Base-by-base conservation (phyloP, 2,888 invertebrate species). In the Andrena camellia region DNA sequence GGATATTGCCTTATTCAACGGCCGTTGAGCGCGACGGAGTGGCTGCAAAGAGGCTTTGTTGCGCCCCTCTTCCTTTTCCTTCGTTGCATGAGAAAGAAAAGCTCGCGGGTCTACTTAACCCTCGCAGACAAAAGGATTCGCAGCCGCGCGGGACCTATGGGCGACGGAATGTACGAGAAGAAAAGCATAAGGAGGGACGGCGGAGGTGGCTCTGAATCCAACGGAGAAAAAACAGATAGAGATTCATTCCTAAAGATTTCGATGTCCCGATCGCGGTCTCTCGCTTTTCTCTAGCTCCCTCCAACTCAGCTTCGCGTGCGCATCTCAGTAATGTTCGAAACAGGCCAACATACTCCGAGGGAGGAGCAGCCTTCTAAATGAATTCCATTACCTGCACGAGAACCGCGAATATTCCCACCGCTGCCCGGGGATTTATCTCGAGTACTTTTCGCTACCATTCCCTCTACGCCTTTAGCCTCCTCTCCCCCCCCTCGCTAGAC, bases 1-100 rank as follows among this genome's bases (percentile, higher is more conserved):
- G 82, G 84, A 88, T 89, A 87, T 89, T 89, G 84, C 89, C 78
- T 87, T 87, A 88, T 86, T 86, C 86, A 87, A 77, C 69, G 83
- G 78, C 74, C 80, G 80, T 79, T 77, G 79, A 84, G 83, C 80
- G 77, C 70, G 64, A 67, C 81, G 78, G 68, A 81, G 81, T 69
- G 71, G 83, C 81, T 86, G 83, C 83, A 79, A 86, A 86, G 87
- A 83, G 83, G 84, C 87, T 88, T 88, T 87, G 85, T 88, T 72
- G 77, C 72, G 33, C 64, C 20, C 20, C 60, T 67, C 62, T 67
- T 26, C 62, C 42, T 60, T 66, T 62, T 29, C 48, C 62, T 48
- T 62, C 60, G 62, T 35, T 31, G 64, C 64, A 17, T 5, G 42
- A 2, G 63, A 63, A 81, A 73, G 68, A 33, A 76, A 67, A 71